Evolutionary conservation across 2,888 invertebrate genomes (phyloP).

Genomic region (Electrophaes corylata): DNA sequence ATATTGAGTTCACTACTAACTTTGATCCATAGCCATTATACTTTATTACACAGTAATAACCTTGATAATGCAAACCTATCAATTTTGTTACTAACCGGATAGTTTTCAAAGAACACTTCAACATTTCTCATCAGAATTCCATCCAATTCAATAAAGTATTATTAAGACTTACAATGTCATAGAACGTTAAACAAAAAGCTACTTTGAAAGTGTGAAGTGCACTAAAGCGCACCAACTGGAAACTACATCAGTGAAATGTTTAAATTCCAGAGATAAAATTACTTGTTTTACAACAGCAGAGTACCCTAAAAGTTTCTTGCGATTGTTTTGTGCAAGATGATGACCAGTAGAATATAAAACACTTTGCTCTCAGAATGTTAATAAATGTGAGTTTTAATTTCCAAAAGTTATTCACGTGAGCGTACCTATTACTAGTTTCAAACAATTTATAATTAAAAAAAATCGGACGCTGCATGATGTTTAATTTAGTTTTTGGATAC

Average conservation of each 20-base stretch:
- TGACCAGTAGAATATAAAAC: constrained; percentile 14
- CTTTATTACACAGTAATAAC: not conserved
- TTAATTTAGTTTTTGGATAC: no score
- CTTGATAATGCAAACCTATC: not conserved
- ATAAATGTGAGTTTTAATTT: constrained; percentile 2
- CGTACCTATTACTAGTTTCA: not conserved
- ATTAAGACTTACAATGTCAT: constrained; percentile 33
- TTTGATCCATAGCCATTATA: constrained; percentile 1
- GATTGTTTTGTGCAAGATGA: constrained; percentile 28
- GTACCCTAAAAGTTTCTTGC: constrained; percentile 35
- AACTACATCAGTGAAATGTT: constrained; percentile 48
- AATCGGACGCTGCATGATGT: not conserved
- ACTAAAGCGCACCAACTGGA: constrained; percentile 48
- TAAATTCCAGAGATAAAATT: constrained; percentile 53
- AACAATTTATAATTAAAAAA: not conserved
- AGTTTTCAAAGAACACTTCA: constrained; percentile 8
- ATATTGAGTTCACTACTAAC: constrained; percentile 1
- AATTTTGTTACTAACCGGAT: constrained; percentile 1
- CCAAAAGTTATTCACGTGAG: not conserved
- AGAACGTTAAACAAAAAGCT: constrained; percentile 39
- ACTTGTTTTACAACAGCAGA: constrained; percentile 46
- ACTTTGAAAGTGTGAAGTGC: constrained; percentile 45
- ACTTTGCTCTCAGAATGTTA: constrained; percentile 6
- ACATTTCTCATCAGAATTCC: constrained; percentile 10
- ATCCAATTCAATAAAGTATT: constrained; percentile 24